Conservation (phyloP, 2,113 vertebrate species). For the Diglossa brunneiventris region DNA sequence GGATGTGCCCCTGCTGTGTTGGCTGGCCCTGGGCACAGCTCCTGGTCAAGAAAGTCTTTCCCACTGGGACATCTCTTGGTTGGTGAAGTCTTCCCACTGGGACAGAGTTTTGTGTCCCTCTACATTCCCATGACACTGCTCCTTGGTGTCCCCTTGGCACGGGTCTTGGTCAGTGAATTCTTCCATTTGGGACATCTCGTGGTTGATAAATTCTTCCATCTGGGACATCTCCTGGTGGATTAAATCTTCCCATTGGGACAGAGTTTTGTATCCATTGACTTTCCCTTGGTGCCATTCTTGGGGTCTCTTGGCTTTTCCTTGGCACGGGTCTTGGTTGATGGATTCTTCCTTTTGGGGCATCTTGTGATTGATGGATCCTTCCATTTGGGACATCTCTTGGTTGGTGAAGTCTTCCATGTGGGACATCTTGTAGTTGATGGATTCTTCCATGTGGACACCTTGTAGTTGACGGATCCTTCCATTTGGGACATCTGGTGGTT, state of each 20-base stretch:
- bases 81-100: background rate
- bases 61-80: background rate
- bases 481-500: background rate
- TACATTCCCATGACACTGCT: fast-evolving
- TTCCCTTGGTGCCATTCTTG: background rate
- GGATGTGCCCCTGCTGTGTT: no score
- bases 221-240: background rate
- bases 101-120: background rate
- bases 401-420: background rate
- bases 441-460: background rate
- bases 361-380: fast-evolving
- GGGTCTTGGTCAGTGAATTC: background rate
- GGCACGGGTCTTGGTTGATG: fast-evolving
- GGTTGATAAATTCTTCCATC: no score
- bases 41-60: fast-evolving
- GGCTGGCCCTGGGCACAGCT: background rate
- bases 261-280: fast-evolving
- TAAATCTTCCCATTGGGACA: background rate
- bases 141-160: background rate
- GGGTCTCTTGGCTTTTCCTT: background rate
- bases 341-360: background rate
- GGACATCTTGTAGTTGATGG: fast-evolving
- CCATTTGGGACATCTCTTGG: fast-evolving
- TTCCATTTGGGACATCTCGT: fast-evolving
- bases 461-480: background rate